A percentile compares a stretch with the other conserved stretches of the same genome.
These are phyloP conservation scores for Melanostoma scalare DNA, from an alignment of 2,888 invertebrate species.

Conservation along the genomic window DNA sequence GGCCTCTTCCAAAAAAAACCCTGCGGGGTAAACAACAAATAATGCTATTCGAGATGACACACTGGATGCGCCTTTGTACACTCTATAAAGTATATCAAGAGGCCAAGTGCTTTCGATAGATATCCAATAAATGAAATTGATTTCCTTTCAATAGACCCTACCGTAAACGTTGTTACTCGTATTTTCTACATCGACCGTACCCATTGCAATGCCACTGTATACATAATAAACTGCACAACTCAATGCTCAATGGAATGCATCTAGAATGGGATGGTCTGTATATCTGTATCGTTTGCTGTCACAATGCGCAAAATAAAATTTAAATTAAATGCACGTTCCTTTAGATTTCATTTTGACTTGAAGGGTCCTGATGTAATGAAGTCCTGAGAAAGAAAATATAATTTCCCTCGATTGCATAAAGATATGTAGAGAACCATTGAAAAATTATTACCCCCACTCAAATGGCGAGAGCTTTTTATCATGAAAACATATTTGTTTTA, in stretches of 20 bases:
- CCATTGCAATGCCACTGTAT: neutral
- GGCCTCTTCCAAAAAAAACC: neutral
- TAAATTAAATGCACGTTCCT: constrained; percentile 52
- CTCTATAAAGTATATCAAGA: constrained; percentile 45
- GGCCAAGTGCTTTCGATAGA: constrained; percentile 66
- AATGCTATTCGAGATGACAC: constrained; percentile 23
- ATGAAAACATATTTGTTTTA: constrained; percentile 54
- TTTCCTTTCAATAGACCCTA: constrained; percentile 49
- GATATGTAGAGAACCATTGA: neutral
- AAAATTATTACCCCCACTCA: constrained; percentile 27
- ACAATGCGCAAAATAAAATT: constrained; percentile 62
- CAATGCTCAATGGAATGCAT: constrained; percentile 12
- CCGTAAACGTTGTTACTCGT: constrained; percentile 27
- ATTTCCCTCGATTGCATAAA: constrained; percentile 42
- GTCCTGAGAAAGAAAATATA: constrained; percentile 55
- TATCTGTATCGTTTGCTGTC: constrained; percentile 38
- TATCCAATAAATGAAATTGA: constrained; percentile 70
- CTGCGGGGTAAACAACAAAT: constrained; percentile 30
- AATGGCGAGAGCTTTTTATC: constrained; percentile 9
- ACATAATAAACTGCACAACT: too few species aligned
- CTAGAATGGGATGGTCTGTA: constrained; percentile 11
- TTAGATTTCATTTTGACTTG: constrained; percentile 15
- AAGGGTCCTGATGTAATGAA: constrained; percentile 49
- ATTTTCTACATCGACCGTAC: neutral
- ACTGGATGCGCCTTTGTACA: constrained; percentile 43